Evolutionary conservation across 2,888 invertebrate genomes (phyloP), one percentile per base, ranked within the genome.

Genomic region (Chrysopilus asiliformis): DNA sequence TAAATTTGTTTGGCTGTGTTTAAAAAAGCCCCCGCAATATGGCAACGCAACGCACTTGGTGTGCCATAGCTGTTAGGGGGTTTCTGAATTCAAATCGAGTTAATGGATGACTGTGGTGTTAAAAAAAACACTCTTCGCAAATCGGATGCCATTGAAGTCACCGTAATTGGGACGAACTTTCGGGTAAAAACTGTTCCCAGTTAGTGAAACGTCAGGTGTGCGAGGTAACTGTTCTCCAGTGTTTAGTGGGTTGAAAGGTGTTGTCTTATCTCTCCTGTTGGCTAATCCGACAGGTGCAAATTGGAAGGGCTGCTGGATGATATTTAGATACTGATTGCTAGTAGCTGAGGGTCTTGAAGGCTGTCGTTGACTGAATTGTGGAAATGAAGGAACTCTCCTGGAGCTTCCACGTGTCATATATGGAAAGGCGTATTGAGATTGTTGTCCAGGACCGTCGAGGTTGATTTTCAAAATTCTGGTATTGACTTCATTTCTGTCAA

Each of bases 401-500:
- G n/a, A n/a, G n/a, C n/a, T n/a, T n/a, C n/a, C n/a, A n/a, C n/a
- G n/a, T n/a, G n/a, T n/a, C n/a, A n/a, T n/a, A 10, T 22, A 22
- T 22, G 7, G 7, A 8, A 22, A 10, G 7, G 10, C 22, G 22
- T 22, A 22, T 22, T 22, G 22, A 22, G 22, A 16, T 20, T 27
- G 24, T 30, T 28, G 33, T 2, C 17, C 16, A 8, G 9, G 12
- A n/a, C 18, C 31, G 17, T 18, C 10, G 14, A 36, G 20, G 6
- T 35, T 47, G 48, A 78, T 64, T 33, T 82, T 72, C 34, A 85
- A 49, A n/a, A 86, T 68, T 38, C 85, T 72, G 34, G 83, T 66
- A 55, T 86, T 86, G 22, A 73, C 67, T 56, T 84, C 83, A 34
- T 72, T 68, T 1, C 71, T 62, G 51, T 75, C 73, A 10, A 80